phyloP scores from a whole-genome alignment of 2,888 invertebrate genomes.

The Synergus japonicus region DNA sequence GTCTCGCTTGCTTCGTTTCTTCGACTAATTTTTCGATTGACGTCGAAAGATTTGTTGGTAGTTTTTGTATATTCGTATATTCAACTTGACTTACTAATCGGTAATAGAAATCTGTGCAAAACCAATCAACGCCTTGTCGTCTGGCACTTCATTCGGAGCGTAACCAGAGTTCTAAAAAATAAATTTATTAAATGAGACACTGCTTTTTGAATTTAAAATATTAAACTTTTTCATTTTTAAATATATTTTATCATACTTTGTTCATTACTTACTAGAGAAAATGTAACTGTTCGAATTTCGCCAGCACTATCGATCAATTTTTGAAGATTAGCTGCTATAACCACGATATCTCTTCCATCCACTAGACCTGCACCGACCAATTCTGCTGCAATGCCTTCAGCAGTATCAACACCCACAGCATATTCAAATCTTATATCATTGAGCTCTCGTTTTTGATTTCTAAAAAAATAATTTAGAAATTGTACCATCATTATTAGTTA shows the following conservation, averaged over 20 bases:
- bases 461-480: conserved; percentile 71
- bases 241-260: background rate
- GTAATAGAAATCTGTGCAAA: conserved; percentile 98
- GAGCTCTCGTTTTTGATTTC: conserved; percentile 92
- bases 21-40: conserved; percentile 7
- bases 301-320: conserved; percentile 89
- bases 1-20: conserved; percentile 2
- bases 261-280: conserved; percentile 85
- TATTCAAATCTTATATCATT: conserved; percentile 99
- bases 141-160: conserved; percentile 88
- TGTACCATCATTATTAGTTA: background rate
- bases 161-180: conserved; percentile 82
- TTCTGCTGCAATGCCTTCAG: conserved; percentile 96
- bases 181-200: conserved; percentile 32
- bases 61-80: background rate
- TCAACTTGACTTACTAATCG: conserved; percentile 80
- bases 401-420: conserved; percentile 90
- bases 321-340: conserved; percentile 96
- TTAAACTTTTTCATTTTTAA: background rate
- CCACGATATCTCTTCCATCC: conserved; percentile 92
- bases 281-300: conserved; percentile 87
- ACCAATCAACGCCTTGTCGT: conserved; percentile 96
- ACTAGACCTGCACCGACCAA: conserved; percentile 97
- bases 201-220: background rate
- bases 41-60: background rate